phyloP scores from a whole-genome alignment of 2,113 vertebrate genomes.

The Astur gentilis region DNA sequence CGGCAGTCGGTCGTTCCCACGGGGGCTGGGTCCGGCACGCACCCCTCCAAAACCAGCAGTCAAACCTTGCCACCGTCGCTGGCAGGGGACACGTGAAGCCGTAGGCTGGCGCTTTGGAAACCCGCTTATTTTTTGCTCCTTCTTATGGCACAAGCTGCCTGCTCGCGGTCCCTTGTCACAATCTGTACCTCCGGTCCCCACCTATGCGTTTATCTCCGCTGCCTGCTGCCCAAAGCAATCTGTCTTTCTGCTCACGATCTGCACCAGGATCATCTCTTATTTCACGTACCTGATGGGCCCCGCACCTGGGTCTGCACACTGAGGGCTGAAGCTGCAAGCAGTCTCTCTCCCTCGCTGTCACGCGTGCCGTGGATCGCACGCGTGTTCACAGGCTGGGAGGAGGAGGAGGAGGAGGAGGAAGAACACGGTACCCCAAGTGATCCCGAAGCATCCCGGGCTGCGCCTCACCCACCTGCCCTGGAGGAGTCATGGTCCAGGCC shows the following conservation, averaged over 20 bases:
- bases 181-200: background rate
- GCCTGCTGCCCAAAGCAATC: background rate
- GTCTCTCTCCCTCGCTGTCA: background rate
- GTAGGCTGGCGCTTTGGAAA: background rate
- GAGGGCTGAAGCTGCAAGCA: background rate
- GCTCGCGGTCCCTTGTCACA: background rate
- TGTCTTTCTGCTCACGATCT: background rate
- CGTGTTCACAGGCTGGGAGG: rapidly evolving
- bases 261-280: rapidly evolving
- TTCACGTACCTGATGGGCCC: rapidly evolving
- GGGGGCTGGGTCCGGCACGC: rapidly evolving
- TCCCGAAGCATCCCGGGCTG: rapidly evolving
- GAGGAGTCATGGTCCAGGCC: rapidly evolving
- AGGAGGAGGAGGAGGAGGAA: background rate
- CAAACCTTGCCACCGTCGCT: background rate
- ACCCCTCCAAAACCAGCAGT: background rate
- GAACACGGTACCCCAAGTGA: background rate
- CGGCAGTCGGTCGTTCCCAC: rapidly evolving
- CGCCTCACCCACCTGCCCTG: background rate
- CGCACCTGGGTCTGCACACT: rapidly evolving
- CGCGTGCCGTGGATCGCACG: rapidly evolving
- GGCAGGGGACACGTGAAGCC: background rate
- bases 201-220: background rate
- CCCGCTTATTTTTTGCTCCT: background rate
- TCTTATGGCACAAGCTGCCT: background rate